Evolutionary conservation across 1,140 invertebrate species (phyloP).

Genomic region (Helicoverpa zea): DNA sequence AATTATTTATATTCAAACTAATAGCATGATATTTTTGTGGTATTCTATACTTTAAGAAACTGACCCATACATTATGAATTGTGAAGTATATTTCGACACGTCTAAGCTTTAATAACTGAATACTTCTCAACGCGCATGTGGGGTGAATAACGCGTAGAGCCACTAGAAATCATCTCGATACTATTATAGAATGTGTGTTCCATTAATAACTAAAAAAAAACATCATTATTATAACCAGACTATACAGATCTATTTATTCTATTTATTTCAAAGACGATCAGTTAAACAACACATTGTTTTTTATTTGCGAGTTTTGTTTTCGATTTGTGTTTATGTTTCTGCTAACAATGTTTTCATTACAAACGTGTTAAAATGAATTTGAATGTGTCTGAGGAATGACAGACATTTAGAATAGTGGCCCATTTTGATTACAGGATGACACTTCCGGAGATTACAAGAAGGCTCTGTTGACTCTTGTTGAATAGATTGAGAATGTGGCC

Average conservation of each 20-base stretch:
- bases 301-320: slow-evolving; percentile 32
- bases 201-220: slow-evolving; percentile 17
- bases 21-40: slow-evolving; percentile 65
- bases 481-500: slow-evolving; percentile 85
- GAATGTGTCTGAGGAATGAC: slow-evolving; percentile 32
- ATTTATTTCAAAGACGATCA: slow-evolving; percentile 40
- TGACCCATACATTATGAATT: slow-evolving; percentile 76
- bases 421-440: slow-evolving; percentile 92
- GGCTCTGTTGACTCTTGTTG: slow-evolving; percentile 93
- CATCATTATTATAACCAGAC: slow-evolving; percentile 25
- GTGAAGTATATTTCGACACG: slow-evolving; percentile 26
- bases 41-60: slow-evolving; percentile 62
- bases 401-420: slow-evolving; percentile 71
- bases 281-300: slow-evolving; percentile 18
- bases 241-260: slow-evolving; percentile 72
- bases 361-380: slow-evolving; percentile 18
- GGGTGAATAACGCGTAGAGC: slow-evolving; percentile 21
- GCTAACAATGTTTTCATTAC: slow-evolving; percentile 35
- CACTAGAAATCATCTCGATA: slow-evolving; percentile 15
- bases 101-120: slow-evolving; percentile 24
- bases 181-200: not conserved
- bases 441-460: slow-evolving; percentile 97
- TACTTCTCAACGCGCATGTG: slow-evolving; percentile 47
- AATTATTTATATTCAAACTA: slow-evolving; percentile 50
- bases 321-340: slow-evolving; percentile 40